Evolutionary conservation across 2,113 vertebrate genomes (phyloP), one percentile per base, ranked within the genome.

Genomic region (Amphiprion ocellaris): DNA sequence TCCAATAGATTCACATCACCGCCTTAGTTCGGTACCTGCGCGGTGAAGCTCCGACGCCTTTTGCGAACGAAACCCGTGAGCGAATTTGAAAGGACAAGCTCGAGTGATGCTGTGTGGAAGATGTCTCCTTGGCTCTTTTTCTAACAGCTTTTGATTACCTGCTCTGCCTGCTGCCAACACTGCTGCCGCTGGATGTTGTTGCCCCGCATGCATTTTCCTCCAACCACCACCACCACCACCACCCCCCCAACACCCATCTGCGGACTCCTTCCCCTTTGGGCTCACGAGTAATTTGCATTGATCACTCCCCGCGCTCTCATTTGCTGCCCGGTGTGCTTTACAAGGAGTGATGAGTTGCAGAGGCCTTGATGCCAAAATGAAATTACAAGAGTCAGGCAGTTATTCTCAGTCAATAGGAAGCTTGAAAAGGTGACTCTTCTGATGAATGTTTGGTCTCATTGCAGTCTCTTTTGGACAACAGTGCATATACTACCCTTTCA

Each of bases 281-380:
- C 47, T 83, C 3, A 0, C 60, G 69, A 65, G 81, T 79, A 73
- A 90, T 91, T 91, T 87, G 86, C 88, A 90, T 82, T 76, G 82
- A 90, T 88, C 78, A 63, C 81, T 83, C 89, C 79, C 79, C 5
- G 56, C 2, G 59, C 80, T 19, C 79, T 80, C 74, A 66, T 91
- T 84, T 82, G 78, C 78, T 50, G 79, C 72, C 77, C 60, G 5
- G 62, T 47, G 47, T 39, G 62, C 44, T 82, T 80, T 60, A 59
- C 26, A 26, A 73, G 30, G 28, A 83, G 68, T 23, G 47, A 84
- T 79, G 77, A 82, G 65, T 44, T 64, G 55, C 69, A 50, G 52
- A 54, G 30, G 69, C 52, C 66, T 63, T 54, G 55, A 71, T 49
- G 61, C 67, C 46, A 68, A 69, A 81, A 77, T 59, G 52, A 84